Conservation (phyloP, 2,797 vertebrate genomes). For the Dendrocincla tyrannina region DNA sequence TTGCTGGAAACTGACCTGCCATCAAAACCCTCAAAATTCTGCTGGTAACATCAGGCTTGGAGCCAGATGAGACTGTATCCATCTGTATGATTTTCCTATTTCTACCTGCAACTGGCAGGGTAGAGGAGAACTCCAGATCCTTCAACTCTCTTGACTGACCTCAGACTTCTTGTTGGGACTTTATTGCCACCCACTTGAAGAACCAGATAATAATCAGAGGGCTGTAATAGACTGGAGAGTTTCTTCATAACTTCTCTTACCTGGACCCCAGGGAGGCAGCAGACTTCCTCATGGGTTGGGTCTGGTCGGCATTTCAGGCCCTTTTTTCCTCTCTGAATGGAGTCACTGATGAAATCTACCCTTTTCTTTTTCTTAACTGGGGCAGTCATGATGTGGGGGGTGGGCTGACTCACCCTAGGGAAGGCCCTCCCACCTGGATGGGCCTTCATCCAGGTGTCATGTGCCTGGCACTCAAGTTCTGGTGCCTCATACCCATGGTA, state of each 20-base stretch:
- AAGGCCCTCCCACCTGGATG: not conserved
- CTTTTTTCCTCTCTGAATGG: not conserved
- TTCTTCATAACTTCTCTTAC: not conserved
- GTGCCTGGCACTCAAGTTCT: not conserved
- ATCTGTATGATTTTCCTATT: not conserved
- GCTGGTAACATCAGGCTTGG: not conserved
- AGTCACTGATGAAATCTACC: not conserved
- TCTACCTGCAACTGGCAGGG: not conserved
- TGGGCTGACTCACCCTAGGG: not conserved
- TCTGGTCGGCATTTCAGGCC: not conserved
- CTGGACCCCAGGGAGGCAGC: not conserved
- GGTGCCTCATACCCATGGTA: not conserved
- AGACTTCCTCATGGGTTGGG: not conserved
- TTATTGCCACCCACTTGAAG: not conserved
- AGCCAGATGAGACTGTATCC: not conserved
- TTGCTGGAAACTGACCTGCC: not conserved
- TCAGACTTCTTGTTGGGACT: not conserved
- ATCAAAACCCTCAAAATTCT: not conserved
- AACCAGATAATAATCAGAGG: not conserved
- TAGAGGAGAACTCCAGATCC: not conserved
- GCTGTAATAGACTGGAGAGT: not conserved
- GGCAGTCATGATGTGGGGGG: not conserved
- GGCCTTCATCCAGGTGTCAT: not conserved
- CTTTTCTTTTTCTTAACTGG: not conserved
- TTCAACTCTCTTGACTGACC: not conserved